Conservation (phyloP, 2,888 invertebrate species). For the Amiota mariae region DNA sequence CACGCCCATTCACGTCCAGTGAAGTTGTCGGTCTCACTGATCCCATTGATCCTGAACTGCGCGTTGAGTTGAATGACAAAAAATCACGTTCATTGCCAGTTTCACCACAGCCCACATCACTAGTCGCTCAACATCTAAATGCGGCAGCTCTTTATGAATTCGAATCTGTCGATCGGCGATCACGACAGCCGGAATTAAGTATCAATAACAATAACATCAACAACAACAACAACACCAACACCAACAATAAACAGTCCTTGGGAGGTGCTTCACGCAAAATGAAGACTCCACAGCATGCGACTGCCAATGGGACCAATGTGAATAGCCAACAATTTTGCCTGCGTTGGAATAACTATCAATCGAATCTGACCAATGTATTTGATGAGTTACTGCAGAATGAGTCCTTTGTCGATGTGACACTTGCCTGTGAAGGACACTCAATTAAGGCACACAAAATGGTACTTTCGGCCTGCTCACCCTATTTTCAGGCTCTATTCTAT, state of each 20-base stretch:
- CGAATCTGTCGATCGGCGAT: not conserved
- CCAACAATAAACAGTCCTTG: conserved; percentile 40
- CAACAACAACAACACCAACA: not conserved
- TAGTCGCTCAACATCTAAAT: conserved; percentile 52
- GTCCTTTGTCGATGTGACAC: conserved; percentile 92
- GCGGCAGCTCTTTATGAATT: conserved; percentile 60
- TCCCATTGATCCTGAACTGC: conserved; percentile 60
- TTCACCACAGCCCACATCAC: conserved; percentile 57
- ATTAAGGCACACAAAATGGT: conserved; percentile 96
- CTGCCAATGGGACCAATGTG: conserved; percentile 33
- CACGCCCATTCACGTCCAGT: conserved; percentile 68
- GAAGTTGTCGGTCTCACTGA: conserved; percentile 64
- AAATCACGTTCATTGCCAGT: conserved; percentile 71
- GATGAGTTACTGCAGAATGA: conserved; percentile 91
- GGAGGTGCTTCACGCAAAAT: conserved; percentile 27
- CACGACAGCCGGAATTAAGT: conserved; percentile 3
- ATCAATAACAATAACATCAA: not conserved
- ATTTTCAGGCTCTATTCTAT: conserved; percentile 91
- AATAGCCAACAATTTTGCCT: conserved; percentile 87
- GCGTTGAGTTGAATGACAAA: conserved; percentile 56
- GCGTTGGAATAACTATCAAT: conserved; percentile 94
- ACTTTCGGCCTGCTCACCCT: conserved; percentile 92
- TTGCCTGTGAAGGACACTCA: conserved; percentile 92
- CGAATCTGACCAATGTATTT: conserved; percentile 86
- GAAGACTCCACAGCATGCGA: conserved; percentile 29